A percentile compares a stretch with the other conserved stretches of the same genome.
Evolutionary conservation across 2,113 vertebrate species (phyloP).

Genomic region (Urocynchramus pylzowi): DNA sequence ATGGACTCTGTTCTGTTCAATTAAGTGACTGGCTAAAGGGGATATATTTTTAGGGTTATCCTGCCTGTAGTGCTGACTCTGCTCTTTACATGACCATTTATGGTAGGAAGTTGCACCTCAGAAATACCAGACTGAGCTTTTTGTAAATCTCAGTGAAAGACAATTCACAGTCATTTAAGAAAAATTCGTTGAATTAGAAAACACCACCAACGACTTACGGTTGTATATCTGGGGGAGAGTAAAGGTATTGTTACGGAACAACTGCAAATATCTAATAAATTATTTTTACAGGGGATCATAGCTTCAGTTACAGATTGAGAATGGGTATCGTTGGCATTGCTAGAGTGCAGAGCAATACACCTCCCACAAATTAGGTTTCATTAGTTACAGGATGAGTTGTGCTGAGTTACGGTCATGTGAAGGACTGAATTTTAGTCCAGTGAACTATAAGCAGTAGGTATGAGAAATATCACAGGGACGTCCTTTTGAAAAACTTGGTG

Average conservation of each 20-base stretch:
- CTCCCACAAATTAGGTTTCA: constrained; percentile 26
- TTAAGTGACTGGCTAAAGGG: not conserved
- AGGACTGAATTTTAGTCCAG: constrained; percentile 1
- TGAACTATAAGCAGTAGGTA: not conserved
- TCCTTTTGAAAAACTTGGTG: not conserved
- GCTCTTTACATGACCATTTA: constrained; percentile 60
- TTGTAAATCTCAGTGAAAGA: constrained; percentile 59
- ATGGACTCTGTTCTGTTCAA: constrained; percentile 11
- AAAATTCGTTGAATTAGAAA: constrained; percentile 60
- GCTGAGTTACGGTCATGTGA: not conserved
- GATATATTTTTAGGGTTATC: constrained; percentile 21
- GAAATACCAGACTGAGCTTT: not conserved
- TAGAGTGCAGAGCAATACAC: constrained; percentile 6
- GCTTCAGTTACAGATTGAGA: not conserved
- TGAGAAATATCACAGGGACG: not conserved
- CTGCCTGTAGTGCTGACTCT: constrained; percentile 42
- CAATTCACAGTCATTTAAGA: constrained; percentile 64
- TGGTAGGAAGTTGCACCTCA: constrained; percentile 50
- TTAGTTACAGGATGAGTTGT: constrained; percentile 43
- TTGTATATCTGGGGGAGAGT: not conserved
- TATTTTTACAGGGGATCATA: not conserved
- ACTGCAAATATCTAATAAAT: not conserved
- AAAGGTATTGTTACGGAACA: not conserved
- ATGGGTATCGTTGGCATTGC: not conserved
- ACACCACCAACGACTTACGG: constrained; percentile 32